Evolutionary conservation across 2,113 vertebrate genomes (phyloP).

Genomic region (Colossoma macropomum): DNA sequence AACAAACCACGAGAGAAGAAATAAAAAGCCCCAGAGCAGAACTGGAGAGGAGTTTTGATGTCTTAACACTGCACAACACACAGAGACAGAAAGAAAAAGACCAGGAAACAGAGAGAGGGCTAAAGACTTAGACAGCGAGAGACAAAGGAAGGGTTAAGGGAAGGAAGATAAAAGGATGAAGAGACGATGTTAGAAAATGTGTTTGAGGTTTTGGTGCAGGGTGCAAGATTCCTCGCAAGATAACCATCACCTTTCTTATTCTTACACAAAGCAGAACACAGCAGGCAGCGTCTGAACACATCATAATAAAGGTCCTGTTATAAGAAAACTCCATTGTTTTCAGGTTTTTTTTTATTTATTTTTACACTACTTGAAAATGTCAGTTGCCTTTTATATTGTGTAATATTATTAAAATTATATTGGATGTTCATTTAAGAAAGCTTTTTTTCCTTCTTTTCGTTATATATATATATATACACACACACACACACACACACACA

Average conservation of each 20-base stretch:
- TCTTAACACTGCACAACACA: neutral
- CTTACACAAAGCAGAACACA: neutral
- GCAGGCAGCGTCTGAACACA: neutral
- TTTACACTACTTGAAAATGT: too few relatives aligned
- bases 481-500: too few relatives aligned
- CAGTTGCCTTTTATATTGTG: too few relatives aligned
- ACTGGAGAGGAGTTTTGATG: neutral
- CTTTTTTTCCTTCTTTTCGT: too few relatives aligned
- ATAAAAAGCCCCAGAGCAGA: neutral
- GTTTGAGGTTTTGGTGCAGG: slow-evolving; percentile 9
- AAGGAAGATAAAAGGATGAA: neutral
- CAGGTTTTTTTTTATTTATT: too few relatives aligned
- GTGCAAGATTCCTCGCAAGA: neutral
- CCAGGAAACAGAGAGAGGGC: neutral
- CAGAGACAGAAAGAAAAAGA: neutral
- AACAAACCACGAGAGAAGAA: neutral
- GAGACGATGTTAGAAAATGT: neutral
- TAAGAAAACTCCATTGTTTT: too few relatives aligned
- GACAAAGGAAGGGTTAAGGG: neutral
- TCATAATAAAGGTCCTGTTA: neutral
- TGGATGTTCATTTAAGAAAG: too few relatives aligned
- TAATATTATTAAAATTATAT: too few relatives aligned
- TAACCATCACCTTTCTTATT: neutral
- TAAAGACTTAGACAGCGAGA: neutral
- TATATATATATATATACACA: too few relatives aligned